These are phyloP conservation scores for Takifugu flavidus DNA, from an alignment of 2,113 vertebrate genomes.

Conservation along the genomic window DNA sequence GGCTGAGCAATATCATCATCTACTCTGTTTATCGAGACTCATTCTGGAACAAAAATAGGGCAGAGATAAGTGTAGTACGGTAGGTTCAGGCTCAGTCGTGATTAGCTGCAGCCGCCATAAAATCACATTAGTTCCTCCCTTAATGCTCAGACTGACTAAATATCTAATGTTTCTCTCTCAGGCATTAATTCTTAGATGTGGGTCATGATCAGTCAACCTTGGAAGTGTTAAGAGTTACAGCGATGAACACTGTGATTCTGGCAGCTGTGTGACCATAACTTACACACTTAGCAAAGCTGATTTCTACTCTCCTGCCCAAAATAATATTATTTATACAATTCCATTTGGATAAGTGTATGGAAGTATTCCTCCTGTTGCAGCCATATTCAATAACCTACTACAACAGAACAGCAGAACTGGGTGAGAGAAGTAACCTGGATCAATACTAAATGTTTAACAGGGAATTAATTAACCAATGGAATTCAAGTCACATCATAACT, in stretches of 20 bases:
- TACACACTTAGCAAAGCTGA: slow-evolving; percentile 35
- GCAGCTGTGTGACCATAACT: slow-evolving; percentile 42
- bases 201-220: slow-evolving; percentile 46
- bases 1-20: slow-evolving; percentile 49
- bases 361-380: slow-evolving; percentile 13
- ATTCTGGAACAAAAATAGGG: slow-evolving; percentile 46
- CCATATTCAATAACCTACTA: slow-evolving; percentile 7
- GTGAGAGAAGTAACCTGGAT: too few relatives aligned
- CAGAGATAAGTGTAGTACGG: slow-evolving; percentile 35
- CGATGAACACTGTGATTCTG: slow-evolving; percentile 34
- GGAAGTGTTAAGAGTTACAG: slow-evolving; percentile 42
- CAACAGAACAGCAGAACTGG: slow-evolving; percentile 16
- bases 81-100: slow-evolving; percentile 32
- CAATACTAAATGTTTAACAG: too few relatives aligned
- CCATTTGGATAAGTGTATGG: slow-evolving; percentile 5
- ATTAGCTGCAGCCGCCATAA: slow-evolving; percentile 42
- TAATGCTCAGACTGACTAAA: slow-evolving; percentile 24
- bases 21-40: slow-evolving; percentile 40
- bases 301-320: slow-evolving; percentile 38
- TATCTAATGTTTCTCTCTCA: slow-evolving; percentile 38
- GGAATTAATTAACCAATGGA: too few relatives aligned
- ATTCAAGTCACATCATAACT: too few relatives aligned
- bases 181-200: slow-evolving; percentile 47
- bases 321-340: slow-evolving; percentile 43
- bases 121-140: slow-evolving; percentile 18